phyloP scores from a whole-genome alignment of 2,888 invertebrate genomes.

The Spisula solida region DNA sequence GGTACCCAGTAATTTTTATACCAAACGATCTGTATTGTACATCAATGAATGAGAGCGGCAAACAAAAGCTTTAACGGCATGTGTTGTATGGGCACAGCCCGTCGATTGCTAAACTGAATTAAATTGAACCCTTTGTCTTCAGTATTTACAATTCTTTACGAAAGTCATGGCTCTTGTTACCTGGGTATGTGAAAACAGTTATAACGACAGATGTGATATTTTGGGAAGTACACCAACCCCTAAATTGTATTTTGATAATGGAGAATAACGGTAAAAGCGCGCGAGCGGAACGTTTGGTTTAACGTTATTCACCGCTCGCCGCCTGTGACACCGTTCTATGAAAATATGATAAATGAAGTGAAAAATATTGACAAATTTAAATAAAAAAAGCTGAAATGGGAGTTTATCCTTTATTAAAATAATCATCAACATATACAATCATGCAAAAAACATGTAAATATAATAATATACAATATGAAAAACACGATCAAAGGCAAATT shows the following conservation, averaged over 20 bases:
- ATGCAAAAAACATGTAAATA: conserved; percentile 9
- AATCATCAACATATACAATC: conserved; percentile 37
- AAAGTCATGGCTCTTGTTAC: conserved; percentile 27
- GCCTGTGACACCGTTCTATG: neutral
- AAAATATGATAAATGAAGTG: neutral
- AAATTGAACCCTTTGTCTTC: conserved; percentile 49
- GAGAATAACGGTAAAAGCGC: conserved; percentile 59
- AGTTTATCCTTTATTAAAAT: conserved; percentile 49
- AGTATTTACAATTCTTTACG: conserved; percentile 36
- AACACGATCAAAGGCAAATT: conserved; percentile 33
- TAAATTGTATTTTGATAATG: conserved; percentile 12
- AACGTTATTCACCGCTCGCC: neutral
- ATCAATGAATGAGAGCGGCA: neutral
- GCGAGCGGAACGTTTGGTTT: conserved; percentile 46
- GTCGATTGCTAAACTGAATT: conserved; percentile 47
- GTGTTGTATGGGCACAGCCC: conserved; percentile 36
- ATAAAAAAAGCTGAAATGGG: conserved; percentile 19
- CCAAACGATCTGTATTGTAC: conserved; percentile 45
- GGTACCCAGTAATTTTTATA: conserved; percentile 45
- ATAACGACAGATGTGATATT: conserved; percentile 37
- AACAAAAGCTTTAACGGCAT: conserved; percentile 51
- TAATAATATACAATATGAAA: conserved; percentile 22
- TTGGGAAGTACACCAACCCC: neutral
- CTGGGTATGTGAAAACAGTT: conserved; percentile 35
- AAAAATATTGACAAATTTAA: neutral